Evolutionary conservation across 1,140 invertebrate species (phyloP).

Genomic region (Cryptotermes secundus): DNA sequence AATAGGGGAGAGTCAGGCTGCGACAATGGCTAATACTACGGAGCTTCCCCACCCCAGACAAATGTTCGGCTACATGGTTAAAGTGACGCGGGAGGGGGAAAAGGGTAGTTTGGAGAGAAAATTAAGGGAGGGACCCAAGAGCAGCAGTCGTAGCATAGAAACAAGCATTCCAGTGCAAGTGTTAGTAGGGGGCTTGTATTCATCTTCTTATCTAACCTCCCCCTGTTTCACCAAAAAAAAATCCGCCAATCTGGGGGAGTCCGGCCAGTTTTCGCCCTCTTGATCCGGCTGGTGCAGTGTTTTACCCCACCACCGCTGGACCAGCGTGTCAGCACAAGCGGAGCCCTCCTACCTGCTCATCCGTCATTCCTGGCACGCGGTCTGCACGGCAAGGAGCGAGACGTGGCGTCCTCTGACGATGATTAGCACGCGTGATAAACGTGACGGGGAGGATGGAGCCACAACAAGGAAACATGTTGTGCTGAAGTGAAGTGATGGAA

Average conservation of each 20-base stretch:
- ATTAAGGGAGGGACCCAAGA: not conserved
- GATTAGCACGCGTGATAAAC: not conserved
- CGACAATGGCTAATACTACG: slow-evolving; percentile 18
- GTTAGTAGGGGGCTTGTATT: slow-evolving; percentile 24
- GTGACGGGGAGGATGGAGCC: not conserved
- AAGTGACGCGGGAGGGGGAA: not conserved
- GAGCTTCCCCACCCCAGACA: not conserved
- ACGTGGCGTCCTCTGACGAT: not conserved
- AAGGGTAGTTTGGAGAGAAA: not conserved
- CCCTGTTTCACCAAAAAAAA: slow-evolving; percentile 2
- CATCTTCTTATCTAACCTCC: slow-evolving; percentile 7
- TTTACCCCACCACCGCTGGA: not conserved
- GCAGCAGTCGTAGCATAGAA: not conserved
- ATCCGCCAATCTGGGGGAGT: slow-evolving; percentile 28
- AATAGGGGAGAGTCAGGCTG: not conserved
- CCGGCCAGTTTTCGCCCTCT: slow-evolving; percentile 28
- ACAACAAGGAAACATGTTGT: not conserved
- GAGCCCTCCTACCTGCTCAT: not conserved
- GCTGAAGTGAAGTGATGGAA: not conserved
- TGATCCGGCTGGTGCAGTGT: not conserved
- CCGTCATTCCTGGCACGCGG: not conserved
- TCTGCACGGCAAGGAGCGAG: not conserved
- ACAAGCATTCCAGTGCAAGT: slow-evolving; percentile 8
- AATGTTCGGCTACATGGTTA: not conserved
- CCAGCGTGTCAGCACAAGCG: not conserved